phyloP scores from a whole-genome alignment of 2,113 vertebrate species.

The Chionis minor region DNA sequence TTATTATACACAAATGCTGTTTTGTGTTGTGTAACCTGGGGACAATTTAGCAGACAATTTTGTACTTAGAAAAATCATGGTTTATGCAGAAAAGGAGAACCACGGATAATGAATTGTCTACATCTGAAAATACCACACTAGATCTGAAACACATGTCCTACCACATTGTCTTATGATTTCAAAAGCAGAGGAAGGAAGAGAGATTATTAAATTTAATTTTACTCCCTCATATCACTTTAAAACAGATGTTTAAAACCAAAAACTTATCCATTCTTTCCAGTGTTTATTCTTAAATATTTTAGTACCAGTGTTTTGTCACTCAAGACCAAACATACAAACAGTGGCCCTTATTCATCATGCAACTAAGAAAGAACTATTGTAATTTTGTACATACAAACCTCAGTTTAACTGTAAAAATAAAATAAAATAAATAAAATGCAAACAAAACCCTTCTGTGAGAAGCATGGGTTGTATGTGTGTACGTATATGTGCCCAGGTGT shows the following conservation, averaged over 20 bases:
- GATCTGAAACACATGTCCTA: conserved; percentile 66
- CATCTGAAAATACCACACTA: conserved; percentile 66
- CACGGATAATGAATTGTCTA: conserved; percentile 65
- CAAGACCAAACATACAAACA: neutral
- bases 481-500: neutral
- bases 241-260: conserved; percentile 68
- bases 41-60: conserved; percentile 51
- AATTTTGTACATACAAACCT: neutral
- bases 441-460: neutral
- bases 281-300: conserved; percentile 45
- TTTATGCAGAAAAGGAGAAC: conserved; percentile 60
- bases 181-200: conserved; percentile 68
- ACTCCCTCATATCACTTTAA: conserved; percentile 56
- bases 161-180: conserved; percentile 47
- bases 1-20: conserved; percentile 33
- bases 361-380: neutral
- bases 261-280: conserved; percentile 5
- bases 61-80: conserved; percentile 46
- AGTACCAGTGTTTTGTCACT: conserved; percentile 3
- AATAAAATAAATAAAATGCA: neutral
- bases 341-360: neutral
- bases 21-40: conserved; percentile 57
- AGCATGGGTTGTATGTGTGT: neutral
- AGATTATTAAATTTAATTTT: conserved; percentile 70
- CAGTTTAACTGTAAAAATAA: neutral